Evolutionary conservation across 2,888 invertebrate genomes (phyloP), one percentile per base, ranked within the genome.

Genomic region (Torymus texanus): DNA sequence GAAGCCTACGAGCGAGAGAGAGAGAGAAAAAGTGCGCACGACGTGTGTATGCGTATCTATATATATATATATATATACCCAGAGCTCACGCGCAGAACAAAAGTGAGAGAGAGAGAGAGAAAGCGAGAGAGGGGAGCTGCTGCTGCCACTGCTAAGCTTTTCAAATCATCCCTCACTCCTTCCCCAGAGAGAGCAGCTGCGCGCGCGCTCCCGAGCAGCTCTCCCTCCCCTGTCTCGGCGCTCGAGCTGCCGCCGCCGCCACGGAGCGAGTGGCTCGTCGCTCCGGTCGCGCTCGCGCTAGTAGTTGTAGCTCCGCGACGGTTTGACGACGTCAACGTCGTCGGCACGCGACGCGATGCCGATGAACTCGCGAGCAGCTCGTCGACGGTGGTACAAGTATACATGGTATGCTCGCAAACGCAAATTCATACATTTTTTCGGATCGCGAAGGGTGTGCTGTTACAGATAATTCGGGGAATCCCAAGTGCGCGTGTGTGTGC

Each of bases 81-180:
- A 41, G 41, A 41, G 41, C 41, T 41, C 41, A 8, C 41, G 41
- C 41, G 41, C 41, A 8, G 41, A 41, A 41, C 41, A 41, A 41
- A 41, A 41, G 41, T 41, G 41, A 41, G 29, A 5, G 29, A 29
- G 24, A 24, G 24, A 18, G 55, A 62, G 62, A 62, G 53, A 18
- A 21, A 14, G 24, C 53, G 11, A n/a, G 72, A 8, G n/a, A 24
- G 12, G 16, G 41, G 11, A 24, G n/a, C 2, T 18, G 55, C 24
- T n/a, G 67, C 13, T 41, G 24, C 11, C 55, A 12, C 5, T 29
- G 56, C 56, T 53, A 75, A 75, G 74, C 74, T 75, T 66, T 66
- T 75, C 58, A 66, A 75, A 66, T 75, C 74, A 66, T 59, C 66
- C 66, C 74, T 55, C 72, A 50, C 62, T 16, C 53, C 56, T 41